Evolutionary conservation across 1,140 invertebrate genomes (phyloP), one percentile per base, ranked within the genome.

Genomic region (Aphis gossypii): DNA sequence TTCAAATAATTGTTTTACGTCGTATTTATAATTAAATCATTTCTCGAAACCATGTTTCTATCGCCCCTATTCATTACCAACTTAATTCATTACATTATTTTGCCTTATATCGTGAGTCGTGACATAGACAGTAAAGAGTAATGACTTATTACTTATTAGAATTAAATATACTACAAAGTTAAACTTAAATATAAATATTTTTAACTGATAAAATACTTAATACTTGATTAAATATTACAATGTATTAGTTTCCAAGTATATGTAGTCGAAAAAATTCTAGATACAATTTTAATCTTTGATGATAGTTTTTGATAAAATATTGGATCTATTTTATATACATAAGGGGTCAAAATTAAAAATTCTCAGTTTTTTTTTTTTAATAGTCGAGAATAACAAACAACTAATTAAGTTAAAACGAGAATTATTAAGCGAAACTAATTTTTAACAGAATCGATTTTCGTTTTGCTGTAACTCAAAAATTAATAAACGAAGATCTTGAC

Each of bases 11-110:
- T n/a, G 60, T 68, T 68, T 68, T 68, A 68, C 30, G n/a, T 76
- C 60, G 60, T 76, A 30, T 76, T n/a, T 76, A n/a, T 76, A 84
- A 41, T 84, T 84, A 84, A 84, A 84, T 84, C 23, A 84, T 84
- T 84, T 84, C 82, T 84, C 20, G 21, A 84, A 84, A 84, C 41
- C 35, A 11, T 44, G 76, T 83, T 38, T 20, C 20, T 7, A 38
- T 38, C 35, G 18, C 35, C 76, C 76, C 35, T 9, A 18, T 76
- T n/a, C n/a, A n/a, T 76, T n/a, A 30, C 60, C n/a, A 18, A 76
- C 30, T 76, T 76, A 20, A 76, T 76, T 76, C 60, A 76, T 76
- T 76, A 76, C 18, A 76, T n/a, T 76, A 35, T 76, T 76, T 76
- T n/a, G 60, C 18, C 30, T n/a, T 68, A 68, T 8, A 18, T n/a